Base-by-base conservation (phyloP, 1,140 invertebrate species). In the Nasonia longicornis region DNA sequence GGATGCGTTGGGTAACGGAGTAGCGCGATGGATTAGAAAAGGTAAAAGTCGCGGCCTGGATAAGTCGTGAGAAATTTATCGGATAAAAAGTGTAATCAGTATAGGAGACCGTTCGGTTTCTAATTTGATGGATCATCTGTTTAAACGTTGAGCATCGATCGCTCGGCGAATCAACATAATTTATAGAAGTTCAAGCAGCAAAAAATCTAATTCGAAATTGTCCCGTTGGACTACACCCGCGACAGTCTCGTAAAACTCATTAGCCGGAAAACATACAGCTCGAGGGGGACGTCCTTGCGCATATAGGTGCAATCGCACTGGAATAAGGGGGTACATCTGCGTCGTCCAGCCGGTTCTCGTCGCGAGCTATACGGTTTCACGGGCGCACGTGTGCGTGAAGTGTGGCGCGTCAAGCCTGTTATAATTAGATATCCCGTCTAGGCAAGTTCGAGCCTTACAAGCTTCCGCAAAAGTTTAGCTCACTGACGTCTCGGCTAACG, bases 341-440 rank as follows among this genome's bases (percentile, higher is more conserved):
- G 22, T 52, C 26, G 29, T 38, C 16, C 31, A 77, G 58, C 35
- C 29, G 20, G 74, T 64, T 66, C 29, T 66, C 7, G 20, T 26
- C 3, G 12, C 3, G 12, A 22, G 6, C 29, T 26, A 48, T 77
- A 69, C 38, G 22, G 8, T 77, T 77, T 72, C 69, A 58, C n/a
- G 69, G 29, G 31, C 4, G 48, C 22, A 29, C 14, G 77, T 71
- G 14, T n/a, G n/a, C 64, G 52, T 66, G 66, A 79, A 73, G 52
- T 7, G 16, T 58, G 16, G 16, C 20, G 20, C 52, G 52, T 20
- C 52, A 58, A 73, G 63, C 70, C n/a, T 35, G 12, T 70, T 79
- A 66, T 73, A 73, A 78, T 71, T 78, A 71, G 77, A 78, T 71
- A 71, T 71, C 31, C 70, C 31, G 26, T 63, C 29, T 45, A 29